phyloP scores from a whole-genome alignment of 2,888 invertebrate species.

The Ochropleura plecta region DNA sequence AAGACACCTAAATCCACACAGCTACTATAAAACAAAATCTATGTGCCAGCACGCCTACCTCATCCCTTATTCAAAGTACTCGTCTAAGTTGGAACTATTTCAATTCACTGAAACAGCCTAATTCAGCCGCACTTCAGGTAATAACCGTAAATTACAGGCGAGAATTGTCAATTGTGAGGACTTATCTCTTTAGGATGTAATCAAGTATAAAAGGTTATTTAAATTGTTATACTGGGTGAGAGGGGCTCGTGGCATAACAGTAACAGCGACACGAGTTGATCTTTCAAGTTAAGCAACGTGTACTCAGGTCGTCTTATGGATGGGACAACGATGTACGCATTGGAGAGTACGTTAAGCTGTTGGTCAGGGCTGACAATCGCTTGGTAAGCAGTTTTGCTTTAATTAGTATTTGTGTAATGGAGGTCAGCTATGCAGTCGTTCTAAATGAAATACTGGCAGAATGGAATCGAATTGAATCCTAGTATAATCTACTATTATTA shows the following conservation, averaged over 20 bases:
- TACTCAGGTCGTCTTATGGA: not conserved
- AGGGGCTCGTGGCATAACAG: not conserved
- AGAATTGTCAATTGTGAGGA: conserved; percentile 7
- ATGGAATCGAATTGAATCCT: no score
- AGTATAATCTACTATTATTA: no score
- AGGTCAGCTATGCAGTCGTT: not conserved
- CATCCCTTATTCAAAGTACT: conserved; percentile 3
- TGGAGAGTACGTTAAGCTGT: not conserved
- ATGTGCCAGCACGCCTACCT: not conserved
- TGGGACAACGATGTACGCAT: not conserved
- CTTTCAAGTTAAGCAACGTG: not conserved
- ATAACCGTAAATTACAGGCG: conserved; percentile 21
- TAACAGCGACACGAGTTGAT: not conserved
- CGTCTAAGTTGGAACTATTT: conserved; percentile 32
- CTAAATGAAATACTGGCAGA: not conserved
- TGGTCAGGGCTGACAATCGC: not conserved
- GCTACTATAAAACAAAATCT: not conserved
- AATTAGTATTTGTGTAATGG: not conserved
- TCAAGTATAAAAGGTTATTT: not conserved
- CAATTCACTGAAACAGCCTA: conserved; percentile 11
- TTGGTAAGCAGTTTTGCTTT: not conserved
- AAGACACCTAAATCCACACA: conserved; percentile 4
- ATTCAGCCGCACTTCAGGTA: conserved; percentile 13
- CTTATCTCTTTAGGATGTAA: conserved; percentile 11
- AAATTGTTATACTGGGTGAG: not conserved